Base-by-base conservation (phyloP, 2,113 vertebrate genomes). In the Oryzias curvinotus region DNA sequence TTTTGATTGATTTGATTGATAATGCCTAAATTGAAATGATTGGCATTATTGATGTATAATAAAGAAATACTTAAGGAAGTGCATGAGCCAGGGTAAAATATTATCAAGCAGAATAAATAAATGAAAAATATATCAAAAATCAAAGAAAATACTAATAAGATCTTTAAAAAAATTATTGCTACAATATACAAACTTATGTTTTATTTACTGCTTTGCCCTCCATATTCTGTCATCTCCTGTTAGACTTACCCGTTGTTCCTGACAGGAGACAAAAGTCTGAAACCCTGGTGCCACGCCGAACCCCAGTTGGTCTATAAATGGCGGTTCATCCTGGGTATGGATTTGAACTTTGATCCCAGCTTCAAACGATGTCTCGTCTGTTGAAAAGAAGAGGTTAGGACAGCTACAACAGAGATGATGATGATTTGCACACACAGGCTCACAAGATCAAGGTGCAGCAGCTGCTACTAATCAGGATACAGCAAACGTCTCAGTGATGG, bases 291-390 rank as follows among this genome's bases (percentile, higher is more conserved):
- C 95, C 75, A 98, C 96, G 7, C 97, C 97, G 0, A 98, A 99
- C 65, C 97, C 97, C 89, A 99, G 92, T 91, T 99, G 97, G 91
- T 99, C 96, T 3, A 99, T 99, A 81, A 98, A 95, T 0, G 97
- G 97, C 0, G 97, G 97, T 71, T 99, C 97, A 0, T 98, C 95
- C 84, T 99, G 97, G 67, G 93, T 96, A 87, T 99, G 97, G 88
- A 99, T 98, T 92, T 99, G 97, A 69, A 99, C 97, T 85, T 99
- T 99, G 91, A 99, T 98, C 71, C 97, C 97, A 0, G 97, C 97
- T 86, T 99, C 97, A 1, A 99, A 98, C 0, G 97, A 98, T 0
- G 97, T 98, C 90, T 99, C 97, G 0, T 98, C 97, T 99, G 88
- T 2, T 52, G 30, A 71, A 61, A 70, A 57, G 64, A 73, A 65